These are phyloP conservation scores for Leucania comma DNA, from an alignment of 2,888 invertebrate species.

Conservation along the genomic window DNA sequence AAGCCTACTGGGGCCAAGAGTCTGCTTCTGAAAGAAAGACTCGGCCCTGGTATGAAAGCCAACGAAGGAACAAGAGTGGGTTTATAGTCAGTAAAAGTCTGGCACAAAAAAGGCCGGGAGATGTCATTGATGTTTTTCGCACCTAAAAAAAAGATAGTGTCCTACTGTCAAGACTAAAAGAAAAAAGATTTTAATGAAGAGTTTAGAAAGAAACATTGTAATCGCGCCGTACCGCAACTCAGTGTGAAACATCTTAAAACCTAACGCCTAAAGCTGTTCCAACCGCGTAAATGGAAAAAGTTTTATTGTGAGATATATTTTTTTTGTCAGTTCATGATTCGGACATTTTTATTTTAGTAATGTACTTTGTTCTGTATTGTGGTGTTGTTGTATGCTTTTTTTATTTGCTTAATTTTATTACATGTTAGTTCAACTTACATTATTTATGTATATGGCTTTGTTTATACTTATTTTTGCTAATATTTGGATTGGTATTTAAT, in stretches of 20 bases:
- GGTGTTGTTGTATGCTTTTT: conserved; percentile 3
- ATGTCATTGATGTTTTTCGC: too few species aligned
- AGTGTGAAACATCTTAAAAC: conserved; percentile 52
- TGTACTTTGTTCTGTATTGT: conserved; percentile 63
- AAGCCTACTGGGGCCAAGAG: too few species aligned
- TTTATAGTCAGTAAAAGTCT: too few species aligned
- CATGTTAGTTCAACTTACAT: neutral
- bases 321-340: conserved; percentile 85
- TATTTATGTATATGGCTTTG: neutral
- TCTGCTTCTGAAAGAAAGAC: too few species aligned
- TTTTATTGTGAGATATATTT: conserved; percentile 85
- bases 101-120: too few species aligned
- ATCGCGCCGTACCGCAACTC: neutral
- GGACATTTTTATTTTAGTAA: conserved; percentile 79
- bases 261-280: conserved; percentile 78
- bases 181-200: neutral
- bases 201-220: neutral
- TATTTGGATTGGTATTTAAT: neutral
- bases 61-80: too few species aligned
- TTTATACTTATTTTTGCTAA: neutral
- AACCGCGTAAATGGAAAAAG: conserved; percentile 87
- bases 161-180: too few species aligned
- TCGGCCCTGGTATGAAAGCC: too few species aligned
- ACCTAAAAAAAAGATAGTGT: too few species aligned
- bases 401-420: conserved; percentile 4